These are phyloP conservation scores for Dendropsophus ebraccatus DNA, from an alignment of 2,113 vertebrate species.

Conservation along the genomic window DNA sequence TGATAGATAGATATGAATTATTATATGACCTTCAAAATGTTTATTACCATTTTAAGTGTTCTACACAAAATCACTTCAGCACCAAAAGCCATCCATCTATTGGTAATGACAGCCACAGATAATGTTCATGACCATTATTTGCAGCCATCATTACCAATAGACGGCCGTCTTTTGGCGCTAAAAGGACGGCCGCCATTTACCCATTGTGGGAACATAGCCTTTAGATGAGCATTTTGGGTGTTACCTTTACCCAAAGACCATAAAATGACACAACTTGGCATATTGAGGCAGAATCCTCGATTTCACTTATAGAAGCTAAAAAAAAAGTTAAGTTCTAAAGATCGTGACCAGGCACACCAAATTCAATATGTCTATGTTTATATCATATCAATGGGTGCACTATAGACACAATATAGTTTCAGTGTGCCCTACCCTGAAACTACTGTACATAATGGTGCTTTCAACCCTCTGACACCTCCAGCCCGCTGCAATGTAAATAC, in stretches of 20 bases:
- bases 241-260: neutral
- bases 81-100: too few relatives aligned
- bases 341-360: neutral
- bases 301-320: neutral
- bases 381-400: neutral
- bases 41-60: too few relatives aligned
- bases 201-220: too few relatives aligned
- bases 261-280: neutral
- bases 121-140: too few relatives aligned
- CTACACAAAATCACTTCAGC: too few relatives aligned
- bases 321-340: neutral
- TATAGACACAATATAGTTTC: slow-evolving; percentile 16
- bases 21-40: too few relatives aligned
- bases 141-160: too few relatives aligned
- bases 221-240: too few relatives aligned
- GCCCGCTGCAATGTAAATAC: neutral
- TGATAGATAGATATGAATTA: too few relatives aligned
- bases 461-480: slow-evolving; percentile 7
- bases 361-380: neutral
- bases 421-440: slow-evolving; percentile 41
- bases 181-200: too few relatives aligned
- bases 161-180: too few relatives aligned
- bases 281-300: neutral
- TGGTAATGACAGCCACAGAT: too few relatives aligned
- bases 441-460: slow-evolving; percentile 24